phyloP scores from a whole-genome alignment of 2,797 vertebrate genomes.

The Cuculus canorus region DNA sequence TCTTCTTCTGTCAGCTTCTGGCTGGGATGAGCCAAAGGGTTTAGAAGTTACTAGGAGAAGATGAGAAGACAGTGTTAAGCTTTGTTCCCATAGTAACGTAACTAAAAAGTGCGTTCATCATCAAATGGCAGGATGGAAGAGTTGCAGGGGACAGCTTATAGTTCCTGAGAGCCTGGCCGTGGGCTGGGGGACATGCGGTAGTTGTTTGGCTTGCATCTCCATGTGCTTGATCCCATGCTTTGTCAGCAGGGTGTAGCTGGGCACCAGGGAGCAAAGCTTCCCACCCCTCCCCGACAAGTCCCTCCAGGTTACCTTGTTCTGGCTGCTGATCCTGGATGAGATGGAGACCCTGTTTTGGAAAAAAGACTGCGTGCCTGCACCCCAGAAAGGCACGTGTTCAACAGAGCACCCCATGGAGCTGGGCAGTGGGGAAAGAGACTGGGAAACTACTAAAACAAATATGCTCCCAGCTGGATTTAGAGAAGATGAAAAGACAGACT shows the following conservation, averaged over 20 bases:
- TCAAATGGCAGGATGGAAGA: neutral
- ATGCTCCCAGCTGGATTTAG: neutral
- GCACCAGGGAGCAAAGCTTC: neutral
- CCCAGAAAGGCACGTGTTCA: neutral
- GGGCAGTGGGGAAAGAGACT: neutral
- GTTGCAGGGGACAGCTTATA: neutral
- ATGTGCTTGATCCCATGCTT: neutral
- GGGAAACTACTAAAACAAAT: neutral
- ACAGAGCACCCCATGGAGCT: neutral
- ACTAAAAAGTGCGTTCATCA: neutral
- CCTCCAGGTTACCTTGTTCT: neutral
- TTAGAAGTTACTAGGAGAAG: neutral
- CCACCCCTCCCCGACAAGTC: rapidly evolving
- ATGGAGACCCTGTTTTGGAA: neutral
- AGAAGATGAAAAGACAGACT: neutral
- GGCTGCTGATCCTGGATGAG: neutral
- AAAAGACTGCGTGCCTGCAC: neutral
- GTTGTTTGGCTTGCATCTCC: neutral
- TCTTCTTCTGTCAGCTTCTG: neutral
- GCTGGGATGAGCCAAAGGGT: neutral
- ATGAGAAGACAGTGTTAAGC: neutral
- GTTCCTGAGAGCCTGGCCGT: neutral
- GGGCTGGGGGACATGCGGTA: neutral
- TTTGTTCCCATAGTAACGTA: slow-evolving; percentile 50
- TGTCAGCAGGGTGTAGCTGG: neutral